Base-by-base conservation (phyloP, 2,888 invertebrate species). In the Syritta pipiens region DNA sequence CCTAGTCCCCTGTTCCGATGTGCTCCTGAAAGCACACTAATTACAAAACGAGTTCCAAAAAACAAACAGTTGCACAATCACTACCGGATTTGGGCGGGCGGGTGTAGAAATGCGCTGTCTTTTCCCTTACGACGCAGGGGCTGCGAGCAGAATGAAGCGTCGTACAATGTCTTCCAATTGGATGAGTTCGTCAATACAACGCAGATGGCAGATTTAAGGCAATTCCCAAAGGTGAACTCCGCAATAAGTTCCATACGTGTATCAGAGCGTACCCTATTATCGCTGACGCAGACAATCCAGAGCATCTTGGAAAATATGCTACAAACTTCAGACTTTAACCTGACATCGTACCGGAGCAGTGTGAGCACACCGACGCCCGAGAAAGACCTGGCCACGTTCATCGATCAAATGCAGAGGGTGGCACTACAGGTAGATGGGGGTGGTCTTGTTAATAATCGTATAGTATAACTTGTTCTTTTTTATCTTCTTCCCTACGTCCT, bases 101-200 rank as follows among this genome's bases (percentile, higher is more conserved):
- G 46, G 12, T 37, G 40, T 20, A n/a, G n/a, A n/a, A n/a, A n/a
- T n/a, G n/a, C 37, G 26, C 10, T 40, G 17, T 46, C 30, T 35
- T 65, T 5, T 40, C 22, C 28, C n/a, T n/a, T n/a, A n/a, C n/a
- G n/a, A 35, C 40, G 62, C 87, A 95, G 95, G 82, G 92, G 93
- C 84, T 95, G 95, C 86, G 91, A 93, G 86, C 90, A 91, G 84
- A 93, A 94, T 85, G 91, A 91, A 82, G 91, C 94, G 79, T 92
- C 93, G n/a, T 95, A 94, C 89, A 90, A 90, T 40, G 93, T 94
- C 20, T 94, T 95, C 85, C 92, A 93, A 86, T 88, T 95, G 82
- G 91, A 93, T 83, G 92, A 91, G 84, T 90, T 93, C 81, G 89
- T 94, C 76, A 93, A 95, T 85, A 90, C 94, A 46, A 93, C 94